phyloP scores from a whole-genome alignment of 2,113 vertebrate species.

The Thinocorus orbignyianus region DNA sequence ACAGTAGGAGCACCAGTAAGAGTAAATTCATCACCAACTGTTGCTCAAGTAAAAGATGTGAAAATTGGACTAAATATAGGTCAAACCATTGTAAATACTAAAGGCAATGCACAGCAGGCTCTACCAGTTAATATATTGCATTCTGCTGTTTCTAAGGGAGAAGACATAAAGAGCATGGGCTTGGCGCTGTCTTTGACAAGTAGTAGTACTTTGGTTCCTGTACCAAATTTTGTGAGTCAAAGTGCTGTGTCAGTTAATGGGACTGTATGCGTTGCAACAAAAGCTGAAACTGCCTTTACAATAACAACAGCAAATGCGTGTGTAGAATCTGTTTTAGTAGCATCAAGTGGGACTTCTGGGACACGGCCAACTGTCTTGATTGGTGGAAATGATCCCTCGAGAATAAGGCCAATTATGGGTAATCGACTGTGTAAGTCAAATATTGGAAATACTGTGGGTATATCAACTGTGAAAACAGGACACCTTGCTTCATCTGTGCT shows the following conservation, averaged over 20 bases:
- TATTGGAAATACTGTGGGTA: slow-evolving; percentile 73
- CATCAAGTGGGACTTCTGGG: slow-evolving; percentile 44
- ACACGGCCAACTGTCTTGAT: slow-evolving; percentile 48
- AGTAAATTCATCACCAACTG: slow-evolving; percentile 73
- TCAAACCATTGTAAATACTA: slow-evolving; percentile 76
- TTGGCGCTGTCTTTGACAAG: slow-evolving; percentile 38
- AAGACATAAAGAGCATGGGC: slow-evolving; percentile 56
- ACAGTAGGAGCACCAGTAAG: slow-evolving; percentile 72
- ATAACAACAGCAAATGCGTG: slow-evolving; percentile 47
- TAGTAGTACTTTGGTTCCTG: slow-evolving; percentile 46
- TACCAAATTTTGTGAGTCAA: slow-evolving; percentile 57
- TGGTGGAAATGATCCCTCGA: slow-evolving; percentile 68
- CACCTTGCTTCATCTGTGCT: slow-evolving; percentile 85
- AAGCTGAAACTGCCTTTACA: slow-evolving; percentile 54
- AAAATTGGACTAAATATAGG: slow-evolving; percentile 83
- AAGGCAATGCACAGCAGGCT: slow-evolving; percentile 70
- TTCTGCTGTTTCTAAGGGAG: slow-evolving; percentile 71
- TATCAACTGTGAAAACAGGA: slow-evolving; percentile 85
- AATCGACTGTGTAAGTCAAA: slow-evolving; percentile 63
- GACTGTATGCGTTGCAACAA: slow-evolving; percentile 49
- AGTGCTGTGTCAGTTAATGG: slow-evolving; percentile 54
- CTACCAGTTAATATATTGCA: slow-evolving; percentile 75
- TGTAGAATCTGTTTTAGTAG: slow-evolving; percentile 60
- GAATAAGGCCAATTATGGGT: slow-evolving; percentile 62
- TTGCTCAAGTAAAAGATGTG: slow-evolving; percentile 83